Percentiles rank a stretch among this genome's conserved stretches.
Conservation (phyloP, 2,113 vertebrate species). For the Notarius lentiginosus region DNA sequence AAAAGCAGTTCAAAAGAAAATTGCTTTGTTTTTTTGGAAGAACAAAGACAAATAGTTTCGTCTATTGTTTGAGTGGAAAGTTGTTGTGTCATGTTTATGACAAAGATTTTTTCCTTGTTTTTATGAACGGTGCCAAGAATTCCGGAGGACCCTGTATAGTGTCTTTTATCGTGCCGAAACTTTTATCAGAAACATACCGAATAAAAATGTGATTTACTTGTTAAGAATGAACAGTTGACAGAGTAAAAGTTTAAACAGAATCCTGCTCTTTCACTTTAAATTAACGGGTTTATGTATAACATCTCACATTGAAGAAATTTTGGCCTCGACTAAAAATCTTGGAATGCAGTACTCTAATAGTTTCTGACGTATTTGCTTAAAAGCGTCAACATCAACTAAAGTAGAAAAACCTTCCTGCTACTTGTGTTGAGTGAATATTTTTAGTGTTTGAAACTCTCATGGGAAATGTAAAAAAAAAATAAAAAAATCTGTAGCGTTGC, state of each 20-base stretch:
- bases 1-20: neutral
- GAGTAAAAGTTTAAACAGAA: neutral
- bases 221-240: constrained; percentile 1
- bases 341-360: constrained; percentile 13
- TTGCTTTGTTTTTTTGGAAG: neutral
- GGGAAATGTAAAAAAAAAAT: neutral
- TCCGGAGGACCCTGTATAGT: neutral
- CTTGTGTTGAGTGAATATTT: neutral
- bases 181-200: constrained; percentile 2
- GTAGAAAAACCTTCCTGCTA: neutral
- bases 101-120: constrained; percentile 7
- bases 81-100: neutral
- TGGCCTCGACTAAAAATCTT: constrained; percentile 2
- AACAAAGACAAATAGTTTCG: neutral
- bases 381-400: neutral
- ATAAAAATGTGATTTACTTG: constrained; percentile 21
- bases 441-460: neutral
- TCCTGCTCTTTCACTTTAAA: constrained; percentile 10
- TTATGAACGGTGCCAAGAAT: neutral
- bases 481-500: neutral
- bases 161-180: neutral
- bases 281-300: neutral
- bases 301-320: constrained; percentile 5
- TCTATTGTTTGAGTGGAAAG: neutral
- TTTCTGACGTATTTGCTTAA: constrained; percentile 2